These are phyloP conservation scores for Dexiosoma caninum DNA, from an alignment of 2,888 invertebrate species.

Conservation along the genomic window DNA sequence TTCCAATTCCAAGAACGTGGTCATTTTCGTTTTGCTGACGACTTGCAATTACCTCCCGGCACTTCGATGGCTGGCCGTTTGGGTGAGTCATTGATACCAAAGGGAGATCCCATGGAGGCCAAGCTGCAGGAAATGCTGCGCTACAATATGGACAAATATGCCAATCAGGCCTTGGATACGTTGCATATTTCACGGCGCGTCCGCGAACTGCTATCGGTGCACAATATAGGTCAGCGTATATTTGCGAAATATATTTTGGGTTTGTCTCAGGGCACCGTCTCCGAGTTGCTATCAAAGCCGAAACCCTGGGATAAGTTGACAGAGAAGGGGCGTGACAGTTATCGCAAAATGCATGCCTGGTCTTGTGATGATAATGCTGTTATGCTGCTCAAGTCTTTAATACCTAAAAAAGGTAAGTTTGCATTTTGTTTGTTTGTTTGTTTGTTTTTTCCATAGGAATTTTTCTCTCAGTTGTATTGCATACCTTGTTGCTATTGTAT, in stretches of 20 bases:
- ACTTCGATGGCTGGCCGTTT: conserved; percentile 90
- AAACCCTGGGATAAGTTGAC: conserved; percentile 99
- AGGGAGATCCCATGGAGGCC: conserved; percentile 96
- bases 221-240: conserved; percentile 98
- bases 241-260: conserved; percentile 99
- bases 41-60: conserved; percentile 85
- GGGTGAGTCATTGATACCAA: conserved; percentile 94
- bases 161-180: conserved; percentile 96
- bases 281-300: conserved; percentile 98
- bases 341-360: conserved; percentile 99
- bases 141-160: conserved; percentile 97
- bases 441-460: not conserved
- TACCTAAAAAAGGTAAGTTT: conserved; percentile 96
- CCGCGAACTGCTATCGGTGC: conserved; percentile 94
- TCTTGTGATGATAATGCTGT: conserved; percentile 98
- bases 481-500: not conserved
- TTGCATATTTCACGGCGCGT: conserved; percentile 95
- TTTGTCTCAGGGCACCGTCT: conserved; percentile 97
- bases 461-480: not conserved
- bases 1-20: conserved; percentile 87
- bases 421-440: not conserved
- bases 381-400: conserved; percentile 96
- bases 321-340: conserved; percentile 99
- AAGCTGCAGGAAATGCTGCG: conserved; percentile 94
- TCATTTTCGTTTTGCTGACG: conserved; percentile 90